Conservation (phyloP, 2,888 invertebrate species). For the Laothoe populi region DNA sequence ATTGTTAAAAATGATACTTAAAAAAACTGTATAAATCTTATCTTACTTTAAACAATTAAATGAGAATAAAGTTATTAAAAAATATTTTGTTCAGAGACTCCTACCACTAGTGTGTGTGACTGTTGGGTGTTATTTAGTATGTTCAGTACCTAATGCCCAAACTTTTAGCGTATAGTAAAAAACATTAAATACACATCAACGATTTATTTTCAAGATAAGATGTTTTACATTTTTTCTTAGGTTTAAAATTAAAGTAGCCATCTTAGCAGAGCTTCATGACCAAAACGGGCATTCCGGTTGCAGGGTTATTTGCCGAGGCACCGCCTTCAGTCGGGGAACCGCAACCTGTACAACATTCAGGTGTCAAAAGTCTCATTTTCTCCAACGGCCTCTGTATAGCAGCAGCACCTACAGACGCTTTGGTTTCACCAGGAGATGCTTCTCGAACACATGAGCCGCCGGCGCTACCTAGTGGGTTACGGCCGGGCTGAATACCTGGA, state of each 20-base stretch:
- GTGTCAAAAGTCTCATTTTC: slow-evolving; percentile 59
- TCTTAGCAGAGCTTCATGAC: slow-evolving; percentile 74
- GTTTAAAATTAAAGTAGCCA: slow-evolving; percentile 46
- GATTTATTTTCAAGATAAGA: slow-evolving; percentile 40
- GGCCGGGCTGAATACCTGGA: slow-evolving; percentile 61
- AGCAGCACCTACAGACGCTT: slow-evolving; percentile 24
- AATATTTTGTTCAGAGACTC: too few relatives aligned
- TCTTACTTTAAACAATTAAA: too few relatives aligned
- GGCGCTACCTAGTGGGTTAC: slow-evolving; percentile 53
- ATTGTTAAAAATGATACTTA: too few relatives aligned
- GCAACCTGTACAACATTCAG: slow-evolving; percentile 72
- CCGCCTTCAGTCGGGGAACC: slow-evolving; percentile 52
- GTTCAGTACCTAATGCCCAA: too few relatives aligned
- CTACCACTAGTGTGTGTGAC: too few relatives aligned
- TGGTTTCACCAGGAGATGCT: slow-evolving; percentile 22
- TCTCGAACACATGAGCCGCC: slow-evolving; percentile 33
- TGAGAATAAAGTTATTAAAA: too few relatives aligned
- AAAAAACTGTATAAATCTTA: too few relatives aligned
- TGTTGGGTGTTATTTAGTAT: too few relatives aligned
- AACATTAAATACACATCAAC: slow-evolving; percentile 34
- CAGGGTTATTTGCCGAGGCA: slow-evolving; percentile 50
- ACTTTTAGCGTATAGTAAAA: too few relatives aligned
- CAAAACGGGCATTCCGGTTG: slow-evolving; percentile 65
- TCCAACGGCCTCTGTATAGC: slow-evolving; percentile 39
- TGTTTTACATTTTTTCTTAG: slow-evolving; percentile 71